A percentile compares a stretch with the other conserved stretches of the same genome.
These are phyloP conservation scores for Hipparchia semele DNA, from an alignment of 2,888 invertebrate genomes.

Conservation along the genomic window DNA sequence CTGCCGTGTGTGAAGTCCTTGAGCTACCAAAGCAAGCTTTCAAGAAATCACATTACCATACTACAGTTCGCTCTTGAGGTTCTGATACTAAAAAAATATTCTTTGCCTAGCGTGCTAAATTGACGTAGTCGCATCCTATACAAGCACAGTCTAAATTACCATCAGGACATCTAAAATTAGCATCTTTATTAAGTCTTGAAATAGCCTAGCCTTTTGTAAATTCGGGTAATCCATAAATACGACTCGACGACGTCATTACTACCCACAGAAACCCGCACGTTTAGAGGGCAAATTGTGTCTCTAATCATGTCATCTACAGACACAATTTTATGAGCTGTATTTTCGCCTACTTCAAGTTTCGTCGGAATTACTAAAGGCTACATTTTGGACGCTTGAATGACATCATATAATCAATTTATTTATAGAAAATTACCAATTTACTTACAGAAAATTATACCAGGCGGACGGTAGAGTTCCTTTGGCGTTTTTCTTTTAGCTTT, in stretches of 20 bases:
- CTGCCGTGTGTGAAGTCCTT: no score
- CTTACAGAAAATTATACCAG: no score
- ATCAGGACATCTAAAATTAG: neutral
- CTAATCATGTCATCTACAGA: neutral
- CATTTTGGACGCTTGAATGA: neutral
- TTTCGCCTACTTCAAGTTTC: no score
- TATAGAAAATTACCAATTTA: no score
- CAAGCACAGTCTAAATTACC: neutral
- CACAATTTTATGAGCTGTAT: neutral
- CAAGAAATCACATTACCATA: no score
- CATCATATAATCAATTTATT: no score
- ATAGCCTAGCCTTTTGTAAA: conserved; percentile 37
- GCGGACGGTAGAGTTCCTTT: no score
- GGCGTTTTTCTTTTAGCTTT: no score
- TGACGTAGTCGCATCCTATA: neutral
- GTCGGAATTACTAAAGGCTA: neutral
- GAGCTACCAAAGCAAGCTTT: no score
- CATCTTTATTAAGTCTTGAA: conserved; percentile 1
- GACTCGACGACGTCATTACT: conserved; percentile 4
- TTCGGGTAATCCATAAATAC: neutral
- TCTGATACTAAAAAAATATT: neutral
- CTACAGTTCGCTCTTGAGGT: no score
- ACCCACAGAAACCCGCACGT: neutral
- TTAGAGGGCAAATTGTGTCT: neutral
- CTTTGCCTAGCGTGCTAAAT: neutral